phyloP scores from a whole-genome alignment of 2,113 vertebrate genomes.

The Hylia prasina region DNA sequence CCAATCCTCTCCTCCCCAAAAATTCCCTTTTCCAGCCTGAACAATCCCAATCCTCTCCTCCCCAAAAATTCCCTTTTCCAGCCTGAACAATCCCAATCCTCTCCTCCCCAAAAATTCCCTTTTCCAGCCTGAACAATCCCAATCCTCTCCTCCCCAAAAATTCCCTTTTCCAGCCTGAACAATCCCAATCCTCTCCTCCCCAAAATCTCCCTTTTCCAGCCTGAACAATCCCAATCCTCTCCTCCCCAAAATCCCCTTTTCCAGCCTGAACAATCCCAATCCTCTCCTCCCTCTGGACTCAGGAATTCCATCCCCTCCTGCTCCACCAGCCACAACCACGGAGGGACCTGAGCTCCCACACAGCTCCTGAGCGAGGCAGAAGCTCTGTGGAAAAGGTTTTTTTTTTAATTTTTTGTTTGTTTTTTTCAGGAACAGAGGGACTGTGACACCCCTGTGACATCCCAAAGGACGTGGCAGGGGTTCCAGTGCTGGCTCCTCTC shows the following conservation, averaged over 20 bases:
- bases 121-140: background rate
- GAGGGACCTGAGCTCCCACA: background rate
- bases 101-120: background rate
- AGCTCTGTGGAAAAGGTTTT: background rate
- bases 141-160: background rate
- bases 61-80: background rate
- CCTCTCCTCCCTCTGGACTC: no score
- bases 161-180: background rate
- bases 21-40: background rate
- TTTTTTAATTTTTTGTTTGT: no score
- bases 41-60: background rate
- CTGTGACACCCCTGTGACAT: background rate
- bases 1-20: background rate
- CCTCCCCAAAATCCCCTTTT: background rate
- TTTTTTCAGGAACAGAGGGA: background rate
- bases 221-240: background rate
- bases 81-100: background rate
- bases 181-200: background rate
- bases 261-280: background rate
- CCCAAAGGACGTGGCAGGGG: background rate
- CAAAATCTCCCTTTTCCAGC: background rate
- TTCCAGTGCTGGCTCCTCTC: background rate
- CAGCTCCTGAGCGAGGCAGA: background rate
- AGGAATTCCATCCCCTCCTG: background rate
- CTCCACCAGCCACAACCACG: fast-evolving